Base-by-base conservation (phyloP, 1,140 invertebrate genomes). In the Aphidius ervi region DNA sequence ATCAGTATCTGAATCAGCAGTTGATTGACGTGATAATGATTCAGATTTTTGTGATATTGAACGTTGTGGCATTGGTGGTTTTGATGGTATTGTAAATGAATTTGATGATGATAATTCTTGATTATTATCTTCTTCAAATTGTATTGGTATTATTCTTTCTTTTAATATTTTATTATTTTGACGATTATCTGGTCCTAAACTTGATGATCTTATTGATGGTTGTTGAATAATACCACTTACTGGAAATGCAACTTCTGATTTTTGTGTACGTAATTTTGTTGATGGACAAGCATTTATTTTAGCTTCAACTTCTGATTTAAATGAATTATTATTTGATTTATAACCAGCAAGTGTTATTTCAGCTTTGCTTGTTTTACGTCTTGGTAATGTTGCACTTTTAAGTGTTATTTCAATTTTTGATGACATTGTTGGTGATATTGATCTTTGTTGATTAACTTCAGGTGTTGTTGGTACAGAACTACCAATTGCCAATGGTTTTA, bases 1-100 rank as follows among this genome's bases (percentile, higher is more conserved):
- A 56, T 87, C 86, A 0, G 84, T 84, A 62, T 89, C 87, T 3
- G 87, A 88, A 58, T 89, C 87, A 55, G 82, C 81, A 2, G 86
- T 88, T 4, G 87, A 88, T 70, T 88, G 87, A 31, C 86, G 78
- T 16, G 86, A 88, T 20, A 88, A 68, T 46, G 82, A 71, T 60
- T 67, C 61, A 58, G 81, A 68, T 63, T 80, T 67, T 61, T 83
- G 65, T 37, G 80, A 78, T 57, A 79, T 73, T 56, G 72, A 76
- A 48, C 71, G 66, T 5, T 78, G 78, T 0, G 81, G 74, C 55
- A 77, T 70, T 16, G 81, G 80, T 9, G 82, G 79, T 65, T 83
- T 83, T 2, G 75, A 65, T 2, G 79, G 77, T 6, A 78, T 73
- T 10, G 4, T 31, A 31, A 31, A 31, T 31, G 81, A 73, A 49